Base-by-base conservation (phyloP, 2,888 invertebrate species). In the Mesorhabditis sp. region DNA sequence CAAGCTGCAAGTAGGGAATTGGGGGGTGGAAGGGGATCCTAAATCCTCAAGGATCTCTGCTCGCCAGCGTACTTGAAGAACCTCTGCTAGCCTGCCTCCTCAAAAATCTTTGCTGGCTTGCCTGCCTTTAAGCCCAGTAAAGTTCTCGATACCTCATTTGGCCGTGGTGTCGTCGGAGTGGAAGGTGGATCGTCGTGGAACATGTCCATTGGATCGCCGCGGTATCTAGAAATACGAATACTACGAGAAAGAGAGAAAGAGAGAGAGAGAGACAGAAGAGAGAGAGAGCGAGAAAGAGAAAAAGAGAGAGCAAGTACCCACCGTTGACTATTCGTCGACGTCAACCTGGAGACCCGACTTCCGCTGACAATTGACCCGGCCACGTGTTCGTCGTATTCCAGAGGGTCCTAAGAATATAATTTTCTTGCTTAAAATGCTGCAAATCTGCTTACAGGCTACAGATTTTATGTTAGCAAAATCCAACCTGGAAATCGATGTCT, bases 401-500 rank as follows among this genome's bases (percentile, higher is more conserved):
- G n/a, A 1, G 58, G 58, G 58, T 50, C 58, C n/a, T 50, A 10
- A n/a, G 0, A 50, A 10, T 1, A 50, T 13, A 2, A n/a, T 2
- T 28, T 28, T 28, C 28, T 1, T 28, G 28, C 28, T 28, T 28
- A 28, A 28, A 2, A 28, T 28, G 28, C 28, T 28, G 1, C 2
- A 28, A 28, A 28, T 28, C 28, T 50, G 7, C 1, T 2, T 1
- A 13, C 58, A 50, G n/a, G 58, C 58, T 13, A 50, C 10, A 50
- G 58, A 50, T 50, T 50, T 28, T 28, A 28, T 1, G 1, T 28
- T n/a, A 50, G 1, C 58, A 13, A 50, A 50, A 28, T 28, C 58
- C 7, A 2, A 50, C 58, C 58, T 50, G 58, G 2, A 50, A 50
- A 50, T 50, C 74, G 42, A 71, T 68, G 15, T 70, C 77, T 43